Base-by-base conservation (phyloP, 2,797 vertebrate genomes). In the Argentina silus region DNA sequence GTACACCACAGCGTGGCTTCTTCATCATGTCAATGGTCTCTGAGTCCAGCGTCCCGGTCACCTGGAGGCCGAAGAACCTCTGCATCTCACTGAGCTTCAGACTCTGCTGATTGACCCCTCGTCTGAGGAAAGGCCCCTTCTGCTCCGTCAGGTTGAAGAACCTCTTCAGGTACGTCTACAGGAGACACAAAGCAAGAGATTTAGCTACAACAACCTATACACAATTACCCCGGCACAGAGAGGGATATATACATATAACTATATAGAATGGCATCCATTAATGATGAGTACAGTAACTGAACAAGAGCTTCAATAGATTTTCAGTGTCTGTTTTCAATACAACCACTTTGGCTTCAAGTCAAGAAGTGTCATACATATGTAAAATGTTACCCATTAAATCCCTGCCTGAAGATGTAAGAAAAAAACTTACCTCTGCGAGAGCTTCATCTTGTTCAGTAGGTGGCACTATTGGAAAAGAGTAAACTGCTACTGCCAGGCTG, bases 21-120 rank as follows among this genome's bases (percentile, higher is more conserved):
- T 94, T 95, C 96, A 98, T 97, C n/a, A 94, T 23, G 63, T 91
- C 63, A 51, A 98, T 0, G 0, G 97, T 98, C 9, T 94, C 87
- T 0, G 81, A 21, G 55, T 98, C 92, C 71, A 96, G 72, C 1
- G 73, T 91, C 6, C 96, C 97, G 0, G 95, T 97, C 78, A 97
- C 89, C 8, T 91, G 56, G 36, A 99, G 93, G 4, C 93, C 89
- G 78, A 94, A 97, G 79, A 93, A 97, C 0, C 84, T 76, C 89
- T 99, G 97, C 98, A 98, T 98, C 90, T 97, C 94, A 8, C 55
- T 85, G 74, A 99, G 89, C 83, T 95, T 97, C 83, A 73, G 72
- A 21, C 7, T 81, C 65, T 89, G 0, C 0, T 23, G 70, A 14
- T 53, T 87, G 56, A 81, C 2, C 1, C 76, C 74, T 0, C 76